These are phyloP conservation scores for Bombus confusus DNA, from an alignment of 1,140 invertebrate species.

Conservation along the genomic window DNA sequence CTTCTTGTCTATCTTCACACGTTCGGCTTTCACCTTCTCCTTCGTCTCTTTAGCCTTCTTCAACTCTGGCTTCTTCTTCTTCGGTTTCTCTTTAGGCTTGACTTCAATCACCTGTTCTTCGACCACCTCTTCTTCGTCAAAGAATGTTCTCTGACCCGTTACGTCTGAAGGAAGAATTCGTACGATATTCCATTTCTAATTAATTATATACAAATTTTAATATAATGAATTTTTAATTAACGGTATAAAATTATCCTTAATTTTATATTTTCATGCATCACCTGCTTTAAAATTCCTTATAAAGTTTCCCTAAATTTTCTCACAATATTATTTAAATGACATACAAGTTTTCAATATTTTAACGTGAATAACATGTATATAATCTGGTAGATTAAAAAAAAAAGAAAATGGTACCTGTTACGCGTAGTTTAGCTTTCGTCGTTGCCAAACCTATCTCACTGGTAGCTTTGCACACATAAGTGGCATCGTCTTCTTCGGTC, in stretches of 20 bases:
- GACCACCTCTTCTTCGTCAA: conserved; percentile 50
- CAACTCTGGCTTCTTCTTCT: conserved; percentile 79
- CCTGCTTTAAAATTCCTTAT: not conserved
- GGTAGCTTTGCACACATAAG: conserved; percentile 93
- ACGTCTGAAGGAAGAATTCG: conserved; percentile 51
- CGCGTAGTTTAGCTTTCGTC: conserved; percentile 90
- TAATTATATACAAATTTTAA: not conserved
- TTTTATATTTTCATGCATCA: too few relatives aligned
- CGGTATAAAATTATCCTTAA: too few relatives aligned
- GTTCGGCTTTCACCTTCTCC: conserved; percentile 83
- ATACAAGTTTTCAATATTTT: not conserved
- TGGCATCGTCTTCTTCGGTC: conserved; percentile 88
- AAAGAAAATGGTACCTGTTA: conserved; percentile 82
- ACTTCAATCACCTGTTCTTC: conserved; percentile 60
- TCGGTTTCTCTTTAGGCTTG: conserved; percentile 76
- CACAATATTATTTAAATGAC: not conserved
- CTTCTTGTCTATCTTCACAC: conserved; percentile 82
- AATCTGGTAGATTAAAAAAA: not conserved
- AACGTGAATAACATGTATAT: not conserved
- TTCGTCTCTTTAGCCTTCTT: conserved; percentile 83
- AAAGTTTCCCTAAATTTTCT: not conserved
- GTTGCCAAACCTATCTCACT: conserved; percentile 91
- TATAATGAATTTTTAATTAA: not conserved
- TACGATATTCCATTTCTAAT: not conserved
- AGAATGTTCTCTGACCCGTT: conserved; percentile 37